Conservation (phyloP, 2,888 invertebrate genomes). For the Ceriagrion tenellum region DNA sequence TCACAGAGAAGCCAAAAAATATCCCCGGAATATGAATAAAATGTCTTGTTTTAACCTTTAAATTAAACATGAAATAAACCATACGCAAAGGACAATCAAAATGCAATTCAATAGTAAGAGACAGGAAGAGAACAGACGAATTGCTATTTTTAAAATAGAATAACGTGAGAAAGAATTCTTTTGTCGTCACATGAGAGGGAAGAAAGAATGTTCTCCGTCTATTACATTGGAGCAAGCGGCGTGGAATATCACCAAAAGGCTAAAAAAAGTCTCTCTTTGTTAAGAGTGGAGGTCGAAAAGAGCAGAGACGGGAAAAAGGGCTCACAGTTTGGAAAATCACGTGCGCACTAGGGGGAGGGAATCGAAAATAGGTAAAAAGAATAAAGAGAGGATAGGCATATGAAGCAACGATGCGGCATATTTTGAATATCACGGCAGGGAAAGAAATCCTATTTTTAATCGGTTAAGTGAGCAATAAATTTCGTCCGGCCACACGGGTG, state of each 20-base stretch:
- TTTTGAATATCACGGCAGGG: conserved; percentile 35
- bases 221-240: neutral
- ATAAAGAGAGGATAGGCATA: neutral
- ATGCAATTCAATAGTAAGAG: too few species aligned
- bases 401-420: neutral
- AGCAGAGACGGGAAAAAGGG: too few species aligned
- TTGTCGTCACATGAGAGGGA: neutral
- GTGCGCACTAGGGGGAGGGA: neutral
- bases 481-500: neutral
- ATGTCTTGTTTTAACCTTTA: too few species aligned
- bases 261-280: too few species aligned
- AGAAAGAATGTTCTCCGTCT: neutral
- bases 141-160: neutral
- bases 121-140: neutral
- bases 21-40: too few species aligned
- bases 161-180: neutral
- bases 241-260: too few species aligned
- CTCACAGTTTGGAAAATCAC: neutral
- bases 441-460: neutral
- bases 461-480: conserved; percentile 50
- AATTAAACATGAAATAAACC: too few species aligned
- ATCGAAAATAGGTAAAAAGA: neutral
- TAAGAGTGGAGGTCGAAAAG: too few species aligned
- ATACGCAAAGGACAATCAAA: too few species aligned
- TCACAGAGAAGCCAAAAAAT: too few species aligned